Conservation (phyloP, 2,888 invertebrate genomes). For the Drosophila peninsularis region DNA sequence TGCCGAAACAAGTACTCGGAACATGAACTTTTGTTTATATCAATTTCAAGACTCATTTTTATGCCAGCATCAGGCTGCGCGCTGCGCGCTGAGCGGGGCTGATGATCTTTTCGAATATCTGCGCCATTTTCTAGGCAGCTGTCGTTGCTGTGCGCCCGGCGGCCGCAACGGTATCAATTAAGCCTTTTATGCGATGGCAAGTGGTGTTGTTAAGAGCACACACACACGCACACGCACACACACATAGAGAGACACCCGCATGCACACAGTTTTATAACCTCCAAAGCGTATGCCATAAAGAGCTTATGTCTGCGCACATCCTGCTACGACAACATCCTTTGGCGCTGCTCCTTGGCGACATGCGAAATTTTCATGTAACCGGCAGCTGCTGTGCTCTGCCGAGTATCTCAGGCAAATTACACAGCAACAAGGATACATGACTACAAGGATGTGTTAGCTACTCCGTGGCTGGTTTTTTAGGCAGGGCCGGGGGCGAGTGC, state of each 20-base stretch:
- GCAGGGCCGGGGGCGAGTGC: slow-evolving; percentile 17
- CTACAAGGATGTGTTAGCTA: slow-evolving; percentile 29
- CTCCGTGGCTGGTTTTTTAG: not conserved
- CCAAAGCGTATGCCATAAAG: slow-evolving; percentile 59
- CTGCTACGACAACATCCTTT: slow-evolving; percentile 49
- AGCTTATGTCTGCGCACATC: slow-evolving; percentile 69
- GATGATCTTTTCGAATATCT: slow-evolving; percentile 25
- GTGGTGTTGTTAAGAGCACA: slow-evolving; percentile 40
- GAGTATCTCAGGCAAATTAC: slow-evolving; percentile 56
- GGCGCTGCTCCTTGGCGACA: slow-evolving; percentile 25
- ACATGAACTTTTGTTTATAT: slow-evolving; percentile 9
- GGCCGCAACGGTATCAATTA: slow-evolving; percentile 64
- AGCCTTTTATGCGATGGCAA: slow-evolving; percentile 63
- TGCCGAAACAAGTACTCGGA: slow-evolving; percentile 30
- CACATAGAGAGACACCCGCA: slow-evolving; percentile 2
- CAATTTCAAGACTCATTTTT: slow-evolving; percentile 31
- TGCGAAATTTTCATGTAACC: slow-evolving; percentile 62
- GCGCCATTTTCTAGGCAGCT: slow-evolving; percentile 15
- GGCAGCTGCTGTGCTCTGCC: slow-evolving; percentile 50
- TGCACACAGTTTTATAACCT: slow-evolving; percentile 43
- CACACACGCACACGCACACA: slow-evolving; percentile 4
- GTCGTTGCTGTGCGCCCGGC: slow-evolving; percentile 32
- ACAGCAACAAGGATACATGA: slow-evolving; percentile 33
- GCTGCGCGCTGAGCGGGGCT: slow-evolving; percentile 1
- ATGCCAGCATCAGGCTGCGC: slow-evolving; percentile 20